A percentile compares a stretch with the other conserved stretches of the same genome.
Evolutionary conservation across 2,113 vertebrate genomes (phyloP).

Genomic region (Coturnix japonica): DNA sequence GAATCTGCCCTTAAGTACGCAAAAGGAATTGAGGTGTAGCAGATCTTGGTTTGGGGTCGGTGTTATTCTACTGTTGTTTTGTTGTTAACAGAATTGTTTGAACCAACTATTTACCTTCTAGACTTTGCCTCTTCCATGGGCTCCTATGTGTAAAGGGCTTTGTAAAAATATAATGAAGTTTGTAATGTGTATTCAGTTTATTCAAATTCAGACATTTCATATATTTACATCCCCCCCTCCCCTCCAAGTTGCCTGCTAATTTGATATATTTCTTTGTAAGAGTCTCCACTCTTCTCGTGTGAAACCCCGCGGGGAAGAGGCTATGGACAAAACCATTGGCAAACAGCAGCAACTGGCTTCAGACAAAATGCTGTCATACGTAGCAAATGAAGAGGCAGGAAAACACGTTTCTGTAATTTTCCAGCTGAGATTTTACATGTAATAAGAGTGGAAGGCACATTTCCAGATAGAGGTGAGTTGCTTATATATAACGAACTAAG

Average conservation of each 20-base stretch:
- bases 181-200: conserved; percentile 13
- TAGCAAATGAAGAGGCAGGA: conserved; percentile 72
- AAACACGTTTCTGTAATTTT: conserved; percentile 72
- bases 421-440: conserved; percentile 70
- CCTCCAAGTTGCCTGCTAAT: conserved; percentile 64
- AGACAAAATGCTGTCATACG: conserved; percentile 71
- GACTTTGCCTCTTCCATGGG: not conserved
- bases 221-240: conserved; percentile 18
- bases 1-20: not conserved
- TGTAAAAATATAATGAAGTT: conserved; percentile 10
- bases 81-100: not conserved
- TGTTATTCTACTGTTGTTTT: not conserved
- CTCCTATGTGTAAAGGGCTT: not conserved
- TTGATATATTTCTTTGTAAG: conserved; percentile 71
- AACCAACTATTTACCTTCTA: conserved; percentile 6
- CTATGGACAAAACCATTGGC: conserved; percentile 72
- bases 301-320: conserved; percentile 70
- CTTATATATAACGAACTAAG: conserved; percentile 54
- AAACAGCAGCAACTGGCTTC: conserved; percentile 68
- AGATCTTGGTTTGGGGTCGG: conserved; percentile 6
- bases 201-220: conserved; percentile 29
- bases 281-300: conserved; percentile 73
- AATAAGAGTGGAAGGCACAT: conserved; percentile 69
- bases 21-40: conserved; percentile 3
- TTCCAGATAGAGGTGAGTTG: conserved; percentile 69